Conservation (phyloP, 2,888 invertebrate genomes). For the Bibio marci region DNA sequence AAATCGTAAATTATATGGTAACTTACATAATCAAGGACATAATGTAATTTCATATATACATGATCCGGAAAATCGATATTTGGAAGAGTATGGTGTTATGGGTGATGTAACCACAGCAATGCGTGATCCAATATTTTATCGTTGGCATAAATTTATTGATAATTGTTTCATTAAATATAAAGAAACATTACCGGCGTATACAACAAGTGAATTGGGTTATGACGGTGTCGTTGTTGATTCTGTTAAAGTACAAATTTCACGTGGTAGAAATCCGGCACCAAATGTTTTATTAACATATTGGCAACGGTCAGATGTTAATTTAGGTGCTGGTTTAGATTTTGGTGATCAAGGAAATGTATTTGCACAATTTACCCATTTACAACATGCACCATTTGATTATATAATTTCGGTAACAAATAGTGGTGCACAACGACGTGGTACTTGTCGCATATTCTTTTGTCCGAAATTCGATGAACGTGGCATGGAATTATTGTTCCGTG, state of each 20-base stretch:
- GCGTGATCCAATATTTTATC: conserved; percentile 25
- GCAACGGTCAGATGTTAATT: conserved; percentile 63
- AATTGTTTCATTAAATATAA: conserved; percentile 19
- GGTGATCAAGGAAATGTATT: conserved; percentile 50
- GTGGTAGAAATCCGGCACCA: conserved; percentile 15
- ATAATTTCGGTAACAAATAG: conserved; percentile 20
- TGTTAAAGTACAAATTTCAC: conserved; percentile 15
- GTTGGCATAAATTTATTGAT: conserved; percentile 24
- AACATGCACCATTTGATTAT: conserved; percentile 47
- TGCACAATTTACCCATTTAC: conserved; percentile 49
- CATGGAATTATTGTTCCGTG: conserved; percentile 40
- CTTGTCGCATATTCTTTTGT: conserved; percentile 44
- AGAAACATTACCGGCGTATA: conserved; percentile 15
- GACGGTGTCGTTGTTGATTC: conserved; percentile 12
- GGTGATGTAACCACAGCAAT: conserved; percentile 18
- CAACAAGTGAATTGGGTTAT: conserved; percentile 3
- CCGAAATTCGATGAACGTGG: conserved; percentile 54
- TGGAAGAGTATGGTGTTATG: conserved; percentile 8
- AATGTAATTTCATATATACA: conserved; percentile 16
- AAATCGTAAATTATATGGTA: conserved; percentile 15
- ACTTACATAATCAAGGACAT: conserved; percentile 22
- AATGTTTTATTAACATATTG: conserved; percentile 56
- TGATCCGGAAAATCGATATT: conserved; percentile 16
- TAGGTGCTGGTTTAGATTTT: conserved; percentile 69
- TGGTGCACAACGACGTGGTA: conserved; percentile 1